Percentiles rank a stretch among this genome's conserved stretches.
Evolutionary conservation across 2,113 vertebrate species (phyloP).

Genomic region (Stegastes partitus): DNA sequence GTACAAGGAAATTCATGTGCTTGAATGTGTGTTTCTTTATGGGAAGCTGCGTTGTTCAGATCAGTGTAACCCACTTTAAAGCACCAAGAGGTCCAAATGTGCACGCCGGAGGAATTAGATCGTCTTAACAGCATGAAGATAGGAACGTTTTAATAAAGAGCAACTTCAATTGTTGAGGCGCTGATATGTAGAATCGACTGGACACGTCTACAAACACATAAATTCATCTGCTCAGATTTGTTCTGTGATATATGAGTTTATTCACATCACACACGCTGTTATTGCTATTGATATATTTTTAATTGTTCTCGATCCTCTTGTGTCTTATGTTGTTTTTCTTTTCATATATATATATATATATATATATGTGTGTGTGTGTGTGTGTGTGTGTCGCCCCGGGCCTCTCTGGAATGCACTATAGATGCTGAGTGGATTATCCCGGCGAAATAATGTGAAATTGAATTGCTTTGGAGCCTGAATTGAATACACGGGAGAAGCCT

Average conservation of each 20-base stretch:
- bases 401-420: conserved; percentile 5
- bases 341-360: no score
- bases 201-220: not conserved
- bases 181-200: not conserved
- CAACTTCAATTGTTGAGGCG: not conserved
- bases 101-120: conserved; percentile 5
- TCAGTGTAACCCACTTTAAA: conserved; percentile 13
- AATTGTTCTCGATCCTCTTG: conserved; percentile 15
- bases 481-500: conserved; percentile 39
- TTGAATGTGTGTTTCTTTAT: not conserved
- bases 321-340: conserved; percentile 19
- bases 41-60: not conserved
- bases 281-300: conserved; percentile 29
- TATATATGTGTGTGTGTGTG: no score
- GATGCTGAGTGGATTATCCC: conserved; percentile 45
- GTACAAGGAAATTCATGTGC: not conserved
- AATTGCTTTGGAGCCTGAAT: conserved; percentile 60
- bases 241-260: not conserved
- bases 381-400: not conserved
- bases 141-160: not conserved
- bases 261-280: not conserved
- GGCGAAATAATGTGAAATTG: conserved; percentile 62
- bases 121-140: not conserved
- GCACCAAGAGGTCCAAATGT: not conserved
- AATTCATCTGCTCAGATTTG: not conserved